These are phyloP conservation scores for Akabosia matsudoensis DNA, from an alignment of 1,140 invertebrate species.

Conservation along the genomic window DNA sequence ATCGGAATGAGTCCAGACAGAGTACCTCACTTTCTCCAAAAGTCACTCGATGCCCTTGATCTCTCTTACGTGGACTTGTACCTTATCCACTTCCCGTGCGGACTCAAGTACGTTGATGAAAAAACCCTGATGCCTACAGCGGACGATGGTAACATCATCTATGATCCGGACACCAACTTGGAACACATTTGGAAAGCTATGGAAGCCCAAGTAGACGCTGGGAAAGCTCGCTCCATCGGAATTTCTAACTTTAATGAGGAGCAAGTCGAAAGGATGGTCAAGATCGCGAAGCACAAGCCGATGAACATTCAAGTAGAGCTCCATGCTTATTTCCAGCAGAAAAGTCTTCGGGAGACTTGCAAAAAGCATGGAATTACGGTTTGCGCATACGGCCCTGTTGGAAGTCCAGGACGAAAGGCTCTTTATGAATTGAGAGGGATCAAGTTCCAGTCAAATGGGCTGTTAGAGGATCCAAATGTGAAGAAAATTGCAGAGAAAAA, in stretches of 20 bases:
- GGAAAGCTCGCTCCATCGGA: conserved; percentile 63
- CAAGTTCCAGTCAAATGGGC: conserved; percentile 44
- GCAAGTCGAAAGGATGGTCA: conserved; percentile 64
- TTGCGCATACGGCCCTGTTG: conserved; percentile 79
- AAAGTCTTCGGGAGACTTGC: conserved; percentile 69
- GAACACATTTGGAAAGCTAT: conserved; percentile 65
- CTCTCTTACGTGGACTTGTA: conserved; percentile 80
- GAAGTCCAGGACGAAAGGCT: conserved; percentile 60
- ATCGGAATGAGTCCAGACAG: conserved; percentile 56
- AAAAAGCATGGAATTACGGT: conserved; percentile 66
- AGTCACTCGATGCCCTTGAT: conserved; percentile 68
- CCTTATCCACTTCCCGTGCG: conserved; percentile 75
- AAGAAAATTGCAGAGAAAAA: conserved; percentile 65
- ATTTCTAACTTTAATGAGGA: conserved; percentile 74
- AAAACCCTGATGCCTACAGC: conserved; percentile 53
- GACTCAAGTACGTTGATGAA: conserved; percentile 57
- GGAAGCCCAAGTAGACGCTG: conserved; percentile 48
- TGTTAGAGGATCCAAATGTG: conserved; percentile 64
- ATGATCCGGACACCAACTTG: conserved; percentile 68
- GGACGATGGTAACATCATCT: conserved; percentile 58
- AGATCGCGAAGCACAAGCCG: conserved; percentile 64
- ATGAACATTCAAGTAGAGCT: conserved; percentile 69
- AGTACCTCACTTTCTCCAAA: conserved; percentile 67
- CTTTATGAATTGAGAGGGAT: not conserved
- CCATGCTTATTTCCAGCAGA: conserved; percentile 79